Conservation (phyloP, 2,888 invertebrate genomes). For the Stenchaetothrips biformis region DNA sequence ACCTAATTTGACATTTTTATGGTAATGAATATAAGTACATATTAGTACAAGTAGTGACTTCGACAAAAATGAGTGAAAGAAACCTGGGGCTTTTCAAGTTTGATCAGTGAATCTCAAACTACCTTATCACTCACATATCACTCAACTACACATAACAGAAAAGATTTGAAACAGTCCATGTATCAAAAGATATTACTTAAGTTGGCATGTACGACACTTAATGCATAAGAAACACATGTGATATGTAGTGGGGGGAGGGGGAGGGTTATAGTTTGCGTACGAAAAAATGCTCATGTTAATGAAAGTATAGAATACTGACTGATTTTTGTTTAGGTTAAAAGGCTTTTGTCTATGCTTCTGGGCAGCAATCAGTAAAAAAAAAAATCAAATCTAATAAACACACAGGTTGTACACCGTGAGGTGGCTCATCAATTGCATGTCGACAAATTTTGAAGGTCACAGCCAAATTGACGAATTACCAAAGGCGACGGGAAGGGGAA, state of each 20-base stretch:
- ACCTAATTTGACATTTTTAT: slow-evolving; percentile 2
- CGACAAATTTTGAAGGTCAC: too few relatives aligned
- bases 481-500: too few relatives aligned
- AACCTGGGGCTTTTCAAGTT: background rate
- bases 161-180: slow-evolving; percentile 13
- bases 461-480: too few relatives aligned
- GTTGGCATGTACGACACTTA: slow-evolving; percentile 17
- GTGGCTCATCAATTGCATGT: too few relatives aligned
- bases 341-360: background rate
- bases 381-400: too few relatives aligned
- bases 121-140: background rate
- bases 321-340: background rate
- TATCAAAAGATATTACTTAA: slow-evolving; percentile 20
- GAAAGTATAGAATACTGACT: slow-evolving; percentile 20
- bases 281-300: slow-evolving; percentile 2
- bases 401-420: too few relatives aligned
- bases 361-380: background rate
- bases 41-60: slow-evolving; percentile 12
- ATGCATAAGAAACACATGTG: slow-evolving; percentile 13
- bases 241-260: background rate
- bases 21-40: slow-evolving; percentile 10
- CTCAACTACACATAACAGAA: slow-evolving; percentile 1
- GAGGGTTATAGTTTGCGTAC: background rate
- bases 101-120: slow-evolving; percentile 1
- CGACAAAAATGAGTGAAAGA: background rate